phyloP scores from a whole-genome alignment of 1,140 invertebrate genomes.

The fruit fly (Drosophila melanogaster) region Release_6_plus_ISO1_MT NC_004354.4:9546001-9546500 shows the following conservation, averaged over 20 bases:
- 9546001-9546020: slow-evolving; percentile 75
- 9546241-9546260: too few species aligned
- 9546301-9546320: neutral
- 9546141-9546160: neutral
- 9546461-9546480: slow-evolving; percentile 23
- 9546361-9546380: neutral
- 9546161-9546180: neutral
- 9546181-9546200: neutral
- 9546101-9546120: neutral
- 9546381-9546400: slow-evolving; percentile 15
- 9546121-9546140: neutral
- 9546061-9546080: neutral
- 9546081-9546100: neutral
- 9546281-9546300: neutral
- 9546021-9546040: slow-evolving; percentile 29
- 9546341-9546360: neutral
- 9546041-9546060: slow-evolving; percentile 27
- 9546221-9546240: neutral
- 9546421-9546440: slow-evolving; percentile 23
- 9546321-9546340: slow-evolving; percentile 14
- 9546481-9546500: slow-evolving; percentile 29
- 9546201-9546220: too few species aligned
- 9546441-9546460: slow-evolving; percentile 25
- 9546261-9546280: neutral
- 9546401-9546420: slow-evolving; percentile 10